These are phyloP conservation scores for Nothocercus julius DNA, from an alignment of 2,113 vertebrate species.

Conservation along the genomic window DNA sequence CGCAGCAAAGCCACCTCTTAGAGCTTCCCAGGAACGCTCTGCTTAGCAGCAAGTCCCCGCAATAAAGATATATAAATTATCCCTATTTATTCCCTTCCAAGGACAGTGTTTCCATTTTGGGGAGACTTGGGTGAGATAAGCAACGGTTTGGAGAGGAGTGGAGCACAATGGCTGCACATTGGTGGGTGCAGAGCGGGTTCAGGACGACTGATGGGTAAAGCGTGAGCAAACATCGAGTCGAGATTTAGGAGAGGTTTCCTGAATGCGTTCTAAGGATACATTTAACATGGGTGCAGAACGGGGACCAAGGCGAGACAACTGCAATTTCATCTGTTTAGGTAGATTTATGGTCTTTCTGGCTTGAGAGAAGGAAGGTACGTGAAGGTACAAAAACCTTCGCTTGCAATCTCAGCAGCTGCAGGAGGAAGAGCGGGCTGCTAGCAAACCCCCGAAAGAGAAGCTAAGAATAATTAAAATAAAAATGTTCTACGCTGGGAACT, in stretches of 20 bases:
- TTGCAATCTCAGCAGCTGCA: neutral
- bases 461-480: neutral
- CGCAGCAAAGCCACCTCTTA: neutral
- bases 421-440: neutral
- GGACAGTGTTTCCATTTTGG: neutral
- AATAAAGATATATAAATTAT: neutral
- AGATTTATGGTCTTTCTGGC: neutral
- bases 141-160: neutral
- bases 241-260: neutral
- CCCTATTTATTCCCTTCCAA: neutral
- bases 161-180: neutral
- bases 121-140: neutral
- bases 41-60: neutral
- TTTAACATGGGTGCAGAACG: fast-evolving
- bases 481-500: neutral
- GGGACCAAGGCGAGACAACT: neutral
- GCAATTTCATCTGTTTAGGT: conserved; percentile 16
- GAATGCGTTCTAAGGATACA: neutral
- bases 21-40: neutral
- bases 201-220: neutral
- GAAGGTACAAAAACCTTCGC: neutral
- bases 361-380: neutral
- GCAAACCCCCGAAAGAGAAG: neutral
- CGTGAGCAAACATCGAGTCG: neutral
- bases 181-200: neutral